Base-by-base conservation (phyloP, 2,797 vertebrate genomes). In the Falco columbarius region DNA sequence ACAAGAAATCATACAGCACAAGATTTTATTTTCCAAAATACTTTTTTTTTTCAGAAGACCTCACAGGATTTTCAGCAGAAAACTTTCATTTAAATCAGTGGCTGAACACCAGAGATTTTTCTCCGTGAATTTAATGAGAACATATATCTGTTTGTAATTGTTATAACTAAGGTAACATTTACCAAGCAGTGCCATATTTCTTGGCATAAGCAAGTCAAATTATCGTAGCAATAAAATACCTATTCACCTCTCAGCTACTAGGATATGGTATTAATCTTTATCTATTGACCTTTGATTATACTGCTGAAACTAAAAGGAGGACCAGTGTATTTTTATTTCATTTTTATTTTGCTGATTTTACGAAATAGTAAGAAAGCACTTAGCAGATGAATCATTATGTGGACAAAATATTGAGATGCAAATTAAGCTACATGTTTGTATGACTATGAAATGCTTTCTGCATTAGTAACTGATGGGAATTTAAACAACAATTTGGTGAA, bases 51-150 rank as follows among this genome's bases (percentile, higher is more conserved):
- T 7, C 18, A 52, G 58, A 80, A 42, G 8, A 65, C 15, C 82
- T 94, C 49, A 44, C 24, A 73, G n/a, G 23, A 86, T 59, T 96
- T 93, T 66, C 90, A 91, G 26, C 42, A 77, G 46, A 87, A 71
- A 59, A 26, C 4, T 80, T 91, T 51, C 15, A 47, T 44, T 62
- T 63, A 52, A 52, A 44, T 44, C 21, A 21, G 5, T 74, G 34
- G 23, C 65, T 84, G 42, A 75, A 47, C 6, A 55, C 8, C 3
- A 72, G 34, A 36, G 30, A 71, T 81, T 89, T 36, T 72, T 51
- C 54, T 58, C 75, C 17, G 0, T 67, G 24, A 61, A 86, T 63
- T 81, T 49, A 0, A 30, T 66, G 46, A 88, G 80, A 88, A 42
- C 58, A 59, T 32, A 73, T 10, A 70, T n/a, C 24, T 18, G 9